Evolutionary conservation across 2,888 invertebrate genomes (phyloP).

Genomic region (Lymantria dispar): DNA sequence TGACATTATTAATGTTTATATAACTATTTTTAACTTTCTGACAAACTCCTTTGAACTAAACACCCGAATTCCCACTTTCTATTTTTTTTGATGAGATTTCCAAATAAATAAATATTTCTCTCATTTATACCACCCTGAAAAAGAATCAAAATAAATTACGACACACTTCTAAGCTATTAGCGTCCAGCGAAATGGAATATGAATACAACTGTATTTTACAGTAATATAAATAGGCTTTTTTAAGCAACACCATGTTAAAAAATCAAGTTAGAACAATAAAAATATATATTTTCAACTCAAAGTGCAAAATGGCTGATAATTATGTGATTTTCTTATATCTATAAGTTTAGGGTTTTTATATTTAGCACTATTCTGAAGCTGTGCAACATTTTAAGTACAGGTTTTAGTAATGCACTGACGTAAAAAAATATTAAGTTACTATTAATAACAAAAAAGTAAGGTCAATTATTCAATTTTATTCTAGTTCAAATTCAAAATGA

Average conservation of each 20-base stretch:
- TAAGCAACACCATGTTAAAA: too few relatives aligned
- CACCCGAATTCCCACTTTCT: conserved; percentile 7
- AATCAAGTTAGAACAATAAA: too few relatives aligned
- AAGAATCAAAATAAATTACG: conserved; percentile 42
- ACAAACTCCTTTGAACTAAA: conserved; percentile 17
- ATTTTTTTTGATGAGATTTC: conserved; percentile 26
- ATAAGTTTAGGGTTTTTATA: background rate
- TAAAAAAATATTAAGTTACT: background rate
- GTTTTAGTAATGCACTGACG: background rate
- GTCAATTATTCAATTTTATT: too few relatives aligned
- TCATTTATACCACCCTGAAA: conserved; percentile 75
- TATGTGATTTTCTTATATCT: too few relatives aligned
- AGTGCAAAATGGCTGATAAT: too few relatives aligned
- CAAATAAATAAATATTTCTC: conserved; percentile 25
- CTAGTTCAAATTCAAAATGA: background rate
- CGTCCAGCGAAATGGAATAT: conserved; percentile 12
- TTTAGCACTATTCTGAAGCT: background rate
- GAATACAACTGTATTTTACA: background rate
- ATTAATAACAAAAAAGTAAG: too few relatives aligned
- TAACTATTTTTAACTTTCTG: conserved; percentile 10
- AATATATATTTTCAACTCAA: too few relatives aligned
- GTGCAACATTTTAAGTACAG: background rate
- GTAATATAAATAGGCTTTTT: too few relatives aligned
- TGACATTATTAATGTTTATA: conserved; percentile 28
- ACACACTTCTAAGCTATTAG: conserved; percentile 18